phyloP scores from a whole-genome alignment of 2,113 vertebrate species.

The Setophaga kirtlandii region DNA sequence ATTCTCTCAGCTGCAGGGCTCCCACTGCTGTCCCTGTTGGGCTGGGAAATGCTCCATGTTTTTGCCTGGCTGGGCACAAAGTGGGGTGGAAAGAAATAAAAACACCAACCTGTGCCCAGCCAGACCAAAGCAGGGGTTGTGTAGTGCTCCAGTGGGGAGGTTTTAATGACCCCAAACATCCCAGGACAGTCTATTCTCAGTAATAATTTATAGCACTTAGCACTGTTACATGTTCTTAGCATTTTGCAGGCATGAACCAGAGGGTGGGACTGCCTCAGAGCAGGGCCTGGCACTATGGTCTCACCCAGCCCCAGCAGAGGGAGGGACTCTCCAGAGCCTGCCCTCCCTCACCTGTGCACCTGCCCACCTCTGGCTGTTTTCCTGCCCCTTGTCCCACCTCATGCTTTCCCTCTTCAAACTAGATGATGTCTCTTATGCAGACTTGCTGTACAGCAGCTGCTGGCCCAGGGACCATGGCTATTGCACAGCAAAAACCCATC shows the following conservation, averaged over 20 bases:
- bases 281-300: too few species aligned
- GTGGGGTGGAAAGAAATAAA: neutral
- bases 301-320: neutral
- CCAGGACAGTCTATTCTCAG: neutral
- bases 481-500: neutral
- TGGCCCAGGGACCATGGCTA: rapidly evolving
- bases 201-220: neutral
- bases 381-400: neutral
- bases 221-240: neutral
- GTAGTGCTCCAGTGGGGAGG: neutral
- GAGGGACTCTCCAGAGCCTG: neutral
- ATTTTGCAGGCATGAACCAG: neutral
- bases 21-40: neutral
- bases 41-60: neutral
- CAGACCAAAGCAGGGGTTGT: neutral
- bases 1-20: neutral
- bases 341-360: neutral
- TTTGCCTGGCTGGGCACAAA: neutral
- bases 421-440: neutral
- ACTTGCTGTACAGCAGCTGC: neutral
- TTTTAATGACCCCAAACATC: neutral
- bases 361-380: neutral
- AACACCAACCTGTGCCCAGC: neutral
- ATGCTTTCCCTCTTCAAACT: neutral
- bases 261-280: neutral